Percentiles rank a stretch among this genome's conserved stretches.
These are phyloP conservation scores for Mylabris phalerata DNA, from an alignment of 1,140 invertebrate genomes.

Conservation along the genomic window DNA sequence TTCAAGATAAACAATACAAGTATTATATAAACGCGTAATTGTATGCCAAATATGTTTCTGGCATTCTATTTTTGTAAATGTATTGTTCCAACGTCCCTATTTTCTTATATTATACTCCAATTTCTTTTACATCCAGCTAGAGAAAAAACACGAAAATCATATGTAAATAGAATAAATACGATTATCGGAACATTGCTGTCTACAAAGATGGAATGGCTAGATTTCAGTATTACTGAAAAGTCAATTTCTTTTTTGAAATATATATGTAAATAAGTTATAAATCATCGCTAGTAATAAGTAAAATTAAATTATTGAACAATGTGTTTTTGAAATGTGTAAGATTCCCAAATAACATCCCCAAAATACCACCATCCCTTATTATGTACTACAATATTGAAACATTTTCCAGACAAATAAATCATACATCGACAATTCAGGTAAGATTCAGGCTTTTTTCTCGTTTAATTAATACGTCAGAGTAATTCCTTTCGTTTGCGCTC, in stretches of 20 bases:
- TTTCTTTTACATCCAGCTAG: neutral
- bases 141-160: neutral
- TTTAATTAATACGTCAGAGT: too few relatives aligned
- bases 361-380: neutral
- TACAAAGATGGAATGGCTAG: conserved; percentile 27
- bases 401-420: too few relatives aligned
- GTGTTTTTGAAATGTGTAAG: conserved; percentile 44
- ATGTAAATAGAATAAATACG: conserved; percentile 13
- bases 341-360: neutral
- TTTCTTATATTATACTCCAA: too few relatives aligned
- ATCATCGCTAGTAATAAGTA: conserved; percentile 38
- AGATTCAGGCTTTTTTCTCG: too few relatives aligned
- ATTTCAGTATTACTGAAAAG: conserved; percentile 35
- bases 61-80: conserved; percentile 26
- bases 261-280: conserved; percentile 39
- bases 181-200: conserved; percentile 16
- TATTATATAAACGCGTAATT: conserved; percentile 35
- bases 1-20: conserved; percentile 29
- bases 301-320: conserved; percentile 33
- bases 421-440: too few relatives aligned
- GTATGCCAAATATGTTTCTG: conserved; percentile 37
- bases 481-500: too few relatives aligned
- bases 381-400: too few relatives aligned
- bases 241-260: conserved; percentile 39
- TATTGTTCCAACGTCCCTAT: conserved; percentile 11